Conservation (phyloP, 2,113 vertebrate species). For the Phalacrocorax brasilianus region DNA sequence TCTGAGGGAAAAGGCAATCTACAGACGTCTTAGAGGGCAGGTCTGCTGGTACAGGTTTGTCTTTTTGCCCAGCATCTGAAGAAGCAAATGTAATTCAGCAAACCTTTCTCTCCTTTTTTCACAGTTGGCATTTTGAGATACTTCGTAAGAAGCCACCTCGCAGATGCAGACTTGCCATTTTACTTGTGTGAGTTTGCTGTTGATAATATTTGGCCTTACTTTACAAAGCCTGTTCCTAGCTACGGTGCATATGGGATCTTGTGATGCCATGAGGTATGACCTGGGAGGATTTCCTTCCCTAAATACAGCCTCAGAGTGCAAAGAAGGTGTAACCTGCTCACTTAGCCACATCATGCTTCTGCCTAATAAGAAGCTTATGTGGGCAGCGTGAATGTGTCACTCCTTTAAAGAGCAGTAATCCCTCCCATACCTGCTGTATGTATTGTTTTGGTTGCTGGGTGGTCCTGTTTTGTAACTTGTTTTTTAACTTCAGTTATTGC, state of each 20-base stretch:
- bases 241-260: background rate
- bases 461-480: conserved; percentile 19
- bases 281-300: background rate
- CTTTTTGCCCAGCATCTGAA: background rate
- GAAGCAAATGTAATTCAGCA: background rate
- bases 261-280: background rate
- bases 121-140: conserved; percentile 83
- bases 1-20: background rate
- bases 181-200: conserved; percentile 86
- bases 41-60: background rate
- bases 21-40: background rate
- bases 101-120: conserved; percentile 12
- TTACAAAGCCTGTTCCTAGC: background rate
- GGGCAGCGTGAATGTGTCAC: background rate
- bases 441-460: conserved; percentile 11
- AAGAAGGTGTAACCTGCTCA: background rate
- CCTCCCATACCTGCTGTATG: background rate
- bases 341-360: background rate
- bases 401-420: background rate
- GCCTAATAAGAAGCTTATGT: background rate
- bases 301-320: background rate
- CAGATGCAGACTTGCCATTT: conserved; percentile 81
- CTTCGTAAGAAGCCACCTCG: conserved; percentile 86
- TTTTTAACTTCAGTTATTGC: conserved; percentile 74
- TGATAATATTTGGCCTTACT: background rate